phyloP scores from a whole-genome alignment of 2,113 vertebrate genomes.

The Indicator indicator region DNA sequence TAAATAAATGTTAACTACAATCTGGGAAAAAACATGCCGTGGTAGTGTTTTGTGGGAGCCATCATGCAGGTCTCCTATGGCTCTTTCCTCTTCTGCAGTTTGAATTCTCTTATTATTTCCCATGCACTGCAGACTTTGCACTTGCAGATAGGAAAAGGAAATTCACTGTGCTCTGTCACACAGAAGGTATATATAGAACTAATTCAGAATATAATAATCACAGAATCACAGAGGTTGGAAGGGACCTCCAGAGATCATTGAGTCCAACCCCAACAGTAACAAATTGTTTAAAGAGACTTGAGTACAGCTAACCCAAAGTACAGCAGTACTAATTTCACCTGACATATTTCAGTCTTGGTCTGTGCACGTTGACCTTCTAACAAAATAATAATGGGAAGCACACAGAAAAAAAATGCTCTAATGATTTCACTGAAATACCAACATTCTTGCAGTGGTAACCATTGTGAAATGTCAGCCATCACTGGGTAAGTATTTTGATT shows the following conservation, averaged over 20 bases:
- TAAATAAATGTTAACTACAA: background rate
- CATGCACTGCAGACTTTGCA: background rate
- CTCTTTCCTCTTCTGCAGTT: background rate
- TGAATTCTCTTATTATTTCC: background rate
- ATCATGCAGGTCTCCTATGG: background rate
- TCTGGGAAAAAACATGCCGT: background rate
- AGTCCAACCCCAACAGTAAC: background rate
- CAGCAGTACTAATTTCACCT: background rate
- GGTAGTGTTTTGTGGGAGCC: background rate
- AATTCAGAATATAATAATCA: background rate
- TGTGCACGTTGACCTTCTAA: background rate
- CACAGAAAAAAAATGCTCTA: background rate
- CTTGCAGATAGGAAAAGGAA: background rate
- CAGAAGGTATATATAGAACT: background rate
- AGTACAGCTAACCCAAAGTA: background rate
- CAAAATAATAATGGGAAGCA: background rate
- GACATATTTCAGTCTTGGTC: background rate
- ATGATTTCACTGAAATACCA: background rate
- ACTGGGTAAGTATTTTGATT: background rate
- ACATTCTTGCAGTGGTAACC: background rate
- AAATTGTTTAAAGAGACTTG: background rate
- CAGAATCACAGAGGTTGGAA: too few species aligned
- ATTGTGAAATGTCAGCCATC: background rate
- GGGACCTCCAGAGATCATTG: too few species aligned
- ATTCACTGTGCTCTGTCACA: background rate